A percentile compares a stretch with the other conserved stretches of the same genome.
These are phyloP conservation scores for Bryconaethiops microstoma DNA, from an alignment of 2,797 vertebrate genomes.

Conservation along the genomic window DNA sequence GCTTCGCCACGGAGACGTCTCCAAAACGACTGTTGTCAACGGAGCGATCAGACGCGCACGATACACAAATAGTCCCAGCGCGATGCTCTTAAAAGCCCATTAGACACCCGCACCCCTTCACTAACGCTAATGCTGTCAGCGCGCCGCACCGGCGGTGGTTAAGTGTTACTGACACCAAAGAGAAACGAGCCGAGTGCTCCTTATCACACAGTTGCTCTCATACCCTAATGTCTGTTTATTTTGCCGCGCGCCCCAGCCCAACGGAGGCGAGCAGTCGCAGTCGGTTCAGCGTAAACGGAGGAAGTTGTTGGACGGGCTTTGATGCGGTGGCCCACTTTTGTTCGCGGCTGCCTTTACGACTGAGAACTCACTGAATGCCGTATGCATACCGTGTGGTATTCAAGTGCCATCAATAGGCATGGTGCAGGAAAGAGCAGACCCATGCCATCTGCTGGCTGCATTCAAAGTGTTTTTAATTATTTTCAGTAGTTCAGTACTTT, in stretches of 20 bases:
- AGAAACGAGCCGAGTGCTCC: slow-evolving; percentile 56
- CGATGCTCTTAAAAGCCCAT: slow-evolving; percentile 76
- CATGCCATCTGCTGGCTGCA: no score
- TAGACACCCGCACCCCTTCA: slow-evolving; percentile 66
- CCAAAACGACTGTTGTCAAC: slow-evolving; percentile 74
- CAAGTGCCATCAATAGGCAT: no score
- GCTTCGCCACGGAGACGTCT: slow-evolving; percentile 61
- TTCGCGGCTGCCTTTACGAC: neutral
- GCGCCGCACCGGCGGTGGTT: slow-evolving; percentile 68
- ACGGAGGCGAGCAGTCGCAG: slow-evolving; percentile 18
- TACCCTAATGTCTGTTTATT: slow-evolving; percentile 74
- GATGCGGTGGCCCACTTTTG: neutral
- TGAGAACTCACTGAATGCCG: neutral
- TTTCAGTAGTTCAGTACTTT: no score
- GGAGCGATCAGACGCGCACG: slow-evolving; percentile 74
- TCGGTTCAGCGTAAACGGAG: neutral
- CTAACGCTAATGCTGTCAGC: slow-evolving; percentile 58
- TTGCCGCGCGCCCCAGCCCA: slow-evolving; percentile 69
- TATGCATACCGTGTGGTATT: neutral
- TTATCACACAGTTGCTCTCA: slow-evolving; percentile 16
- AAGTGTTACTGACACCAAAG: slow-evolving; percentile 78
- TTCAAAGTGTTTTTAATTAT: no score
- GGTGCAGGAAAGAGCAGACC: no score
- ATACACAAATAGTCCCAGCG: slow-evolving; percentile 77
- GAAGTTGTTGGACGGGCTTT: slow-evolving; percentile 11